Base-by-base conservation (phyloP, 1,140 invertebrate species). In the Pachypeltis micranthus region DNA sequence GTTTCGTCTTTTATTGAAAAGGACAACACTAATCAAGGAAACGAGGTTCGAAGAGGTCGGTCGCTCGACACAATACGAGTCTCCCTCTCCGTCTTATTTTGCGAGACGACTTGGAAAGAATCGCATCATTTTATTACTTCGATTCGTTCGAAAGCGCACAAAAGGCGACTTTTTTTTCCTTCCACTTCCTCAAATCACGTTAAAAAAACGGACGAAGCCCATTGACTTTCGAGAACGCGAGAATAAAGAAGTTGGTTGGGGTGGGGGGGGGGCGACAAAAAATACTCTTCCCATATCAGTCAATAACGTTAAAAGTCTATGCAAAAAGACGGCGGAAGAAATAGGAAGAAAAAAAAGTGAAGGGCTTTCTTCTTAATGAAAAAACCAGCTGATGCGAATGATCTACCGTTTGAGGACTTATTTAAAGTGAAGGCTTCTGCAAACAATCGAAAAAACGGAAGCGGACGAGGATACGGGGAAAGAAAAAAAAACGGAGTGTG, bases 391-490 rank as follows among this genome's bases (percentile, higher is more conserved):
- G 47, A 51, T 51, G 47, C 47, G 47, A 51, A 51, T 51, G 47
- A 51, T 51, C 47, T 51, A 51, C 47, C 47, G 47, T 51, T 51
- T 51, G 47, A 51, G 47, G 47, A 51, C 47, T 51, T 51, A 51
- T 51, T 16, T 51, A 51, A 51, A 51, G 47, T 51, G 47, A 51
- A 21, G 12, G 47, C 47, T 51, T 51, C 21, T 51, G 47, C 23
- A 51, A 51, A 51, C 47, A 51, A 51, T 51, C 47, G 47, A 51
- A 51, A 51, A 21, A 39, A n/a, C n/a, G n/a, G n/a, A n/a, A n/a
- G n/a, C n/a, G n/a, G n/a, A n/a, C n/a, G n/a, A n/a, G n/a, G n/a
- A n/a, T n/a, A n/a, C n/a, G n/a, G n/a, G n/a, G n/a, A n/a, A n/a
- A n/a, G n/a, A n/a, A n/a, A n/a, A n/a, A n/a, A n/a, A n/a, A n/a